These are phyloP conservation scores for Drosophila jambulina DNA, from an alignment of 1,140 invertebrate species.

Conservation along the genomic window DNA sequence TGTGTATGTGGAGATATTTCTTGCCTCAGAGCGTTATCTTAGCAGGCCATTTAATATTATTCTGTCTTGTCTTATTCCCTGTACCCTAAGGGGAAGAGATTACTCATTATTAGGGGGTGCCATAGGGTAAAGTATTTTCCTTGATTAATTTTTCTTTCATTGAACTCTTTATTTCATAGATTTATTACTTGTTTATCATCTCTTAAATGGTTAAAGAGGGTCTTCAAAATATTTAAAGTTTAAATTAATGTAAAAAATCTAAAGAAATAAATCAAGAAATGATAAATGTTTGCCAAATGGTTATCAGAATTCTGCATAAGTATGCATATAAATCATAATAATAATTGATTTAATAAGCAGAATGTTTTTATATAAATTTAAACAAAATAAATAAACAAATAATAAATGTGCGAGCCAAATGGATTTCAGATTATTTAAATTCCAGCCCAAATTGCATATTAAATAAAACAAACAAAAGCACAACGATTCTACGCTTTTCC, in stretches of 20 bases:
- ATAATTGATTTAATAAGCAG: background rate
- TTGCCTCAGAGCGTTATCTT: constrained; percentile 46
- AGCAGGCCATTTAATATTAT: constrained; percentile 15
- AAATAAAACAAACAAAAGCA: constrained; percentile 10
- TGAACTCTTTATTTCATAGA: background rate
- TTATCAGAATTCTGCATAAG: background rate
- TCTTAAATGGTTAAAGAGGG: background rate
- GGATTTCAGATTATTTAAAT: constrained; percentile 13
- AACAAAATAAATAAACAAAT: background rate
- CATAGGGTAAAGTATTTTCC: background rate
- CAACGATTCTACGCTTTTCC: background rate
- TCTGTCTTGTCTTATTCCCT: background rate
- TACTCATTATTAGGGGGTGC: background rate
- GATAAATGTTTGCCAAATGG: background rate
- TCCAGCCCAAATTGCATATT: background rate
- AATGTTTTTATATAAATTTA: too few relatives aligned
- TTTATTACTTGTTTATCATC: too few relatives aligned
- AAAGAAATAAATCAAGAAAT: background rate
- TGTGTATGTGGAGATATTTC: constrained; percentile 18
- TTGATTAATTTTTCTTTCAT: background rate
- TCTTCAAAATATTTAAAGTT: background rate
- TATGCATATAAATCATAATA: background rate
- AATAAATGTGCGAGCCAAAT: background rate
- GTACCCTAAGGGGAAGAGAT: background rate
- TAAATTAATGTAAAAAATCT: background rate